A percentile compares a stretch with the other conserved stretches of the same genome.
phyloP scores from a whole-genome alignment of 2,797 vertebrate species.

The Toxotes lorentzi region DNA sequence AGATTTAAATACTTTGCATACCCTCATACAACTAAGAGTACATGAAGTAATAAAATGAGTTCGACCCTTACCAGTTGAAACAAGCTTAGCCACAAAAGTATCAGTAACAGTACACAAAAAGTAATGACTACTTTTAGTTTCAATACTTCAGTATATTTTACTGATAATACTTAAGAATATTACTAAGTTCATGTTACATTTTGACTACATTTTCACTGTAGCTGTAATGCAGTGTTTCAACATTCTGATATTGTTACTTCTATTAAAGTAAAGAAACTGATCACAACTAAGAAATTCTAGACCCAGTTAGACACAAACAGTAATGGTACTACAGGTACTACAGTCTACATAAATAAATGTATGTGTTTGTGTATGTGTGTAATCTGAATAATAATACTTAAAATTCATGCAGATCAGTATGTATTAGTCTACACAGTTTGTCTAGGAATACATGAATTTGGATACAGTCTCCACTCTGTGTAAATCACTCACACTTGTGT shows the following conservation, averaged over 20 bases:
- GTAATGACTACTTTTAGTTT: not conserved
- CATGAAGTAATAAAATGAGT: not conserved
- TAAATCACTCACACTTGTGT: constrained; percentile 32
- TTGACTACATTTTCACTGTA: not conserved
- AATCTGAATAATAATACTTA: not conserved
- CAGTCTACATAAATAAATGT: constrained; percentile 8
- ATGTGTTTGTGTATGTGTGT: not conserved
- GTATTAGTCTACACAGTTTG: constrained; percentile 2
- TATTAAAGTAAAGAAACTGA: not conserved
- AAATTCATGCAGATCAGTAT: constrained; percentile 39
- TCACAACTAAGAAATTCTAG: not conserved
- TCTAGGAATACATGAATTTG: constrained; percentile 6
- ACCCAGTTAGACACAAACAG: not conserved
- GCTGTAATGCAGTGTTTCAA: not conserved
- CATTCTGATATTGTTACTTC: not conserved
- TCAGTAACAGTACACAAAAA: not conserved
- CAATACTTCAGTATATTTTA: not conserved
- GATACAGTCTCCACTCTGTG: constrained; percentile 38
- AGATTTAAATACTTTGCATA: not conserved
- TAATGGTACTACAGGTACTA: too few species aligned
- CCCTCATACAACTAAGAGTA: too few species aligned
- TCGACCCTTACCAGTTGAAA: not conserved
- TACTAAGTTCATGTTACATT: not conserved
- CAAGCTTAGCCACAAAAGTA: not conserved
- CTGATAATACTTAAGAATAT: too few species aligned